A percentile compares a stretch with the other conserved stretches of the same genome.
Conservation (phyloP, 1,140 invertebrate genomes). For the Eriosoma lanigerum region DNA sequence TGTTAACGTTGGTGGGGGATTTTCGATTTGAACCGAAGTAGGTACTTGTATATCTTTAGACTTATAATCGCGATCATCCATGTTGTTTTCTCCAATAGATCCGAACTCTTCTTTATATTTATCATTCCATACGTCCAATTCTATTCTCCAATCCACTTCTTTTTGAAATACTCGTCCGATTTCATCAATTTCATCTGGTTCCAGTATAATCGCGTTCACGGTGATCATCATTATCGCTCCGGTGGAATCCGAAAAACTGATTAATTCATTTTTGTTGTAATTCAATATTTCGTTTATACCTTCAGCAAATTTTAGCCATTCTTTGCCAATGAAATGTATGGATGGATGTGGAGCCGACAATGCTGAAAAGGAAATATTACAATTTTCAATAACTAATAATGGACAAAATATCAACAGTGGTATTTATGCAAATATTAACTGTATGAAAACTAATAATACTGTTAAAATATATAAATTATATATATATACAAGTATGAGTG, state of each 20-base stretch:
- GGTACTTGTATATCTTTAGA: not conserved
- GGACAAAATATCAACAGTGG: no score
- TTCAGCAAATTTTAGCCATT: not conserved
- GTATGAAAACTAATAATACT: no score
- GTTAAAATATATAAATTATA: not conserved
- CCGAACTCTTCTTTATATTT: slow-evolving; percentile 30
- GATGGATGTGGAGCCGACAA: not conserved
- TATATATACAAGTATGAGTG: not conserved
- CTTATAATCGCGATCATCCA: not conserved
- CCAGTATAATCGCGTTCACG: not conserved
- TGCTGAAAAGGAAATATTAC: not conserved
- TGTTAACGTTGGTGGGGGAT: not conserved
- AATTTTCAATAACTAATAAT: not conserved
- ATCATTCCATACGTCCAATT: slow-evolving; percentile 16
- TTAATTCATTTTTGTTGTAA: slow-evolving; percentile 11
- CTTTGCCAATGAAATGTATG: not conserved
- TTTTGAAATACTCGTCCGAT: not conserved
- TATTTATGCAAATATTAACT: no score
- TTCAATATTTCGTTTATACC: not conserved
- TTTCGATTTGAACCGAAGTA: not conserved
- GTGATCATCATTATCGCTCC: slow-evolving; percentile 2
- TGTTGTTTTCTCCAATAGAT: not conserved
- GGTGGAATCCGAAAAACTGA: slow-evolving; percentile 9
- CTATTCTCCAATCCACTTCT: not conserved
- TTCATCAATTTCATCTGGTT: not conserved